Conservation (phyloP, 2,797 vertebrate genomes). For the Gila robusta region DNA sequence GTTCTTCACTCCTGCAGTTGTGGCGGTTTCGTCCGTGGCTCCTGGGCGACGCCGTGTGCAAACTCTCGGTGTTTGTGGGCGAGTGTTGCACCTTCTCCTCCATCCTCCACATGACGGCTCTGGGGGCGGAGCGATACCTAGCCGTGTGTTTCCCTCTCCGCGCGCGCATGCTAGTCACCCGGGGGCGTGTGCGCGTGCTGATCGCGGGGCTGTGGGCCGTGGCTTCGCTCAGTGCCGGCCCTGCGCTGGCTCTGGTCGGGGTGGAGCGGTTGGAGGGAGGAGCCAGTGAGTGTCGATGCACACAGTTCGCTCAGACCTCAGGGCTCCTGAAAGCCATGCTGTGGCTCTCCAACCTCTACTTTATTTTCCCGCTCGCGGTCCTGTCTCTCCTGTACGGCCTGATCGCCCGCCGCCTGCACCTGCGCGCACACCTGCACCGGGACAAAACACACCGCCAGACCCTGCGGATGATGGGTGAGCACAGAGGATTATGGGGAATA, state of each 20-base stretch:
- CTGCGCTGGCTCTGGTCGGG: slow-evolving; percentile 79
- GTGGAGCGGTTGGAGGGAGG: slow-evolving; percentile 76
- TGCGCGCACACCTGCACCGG: slow-evolving; percentile 65
- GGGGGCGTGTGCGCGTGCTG: slow-evolving; percentile 74
- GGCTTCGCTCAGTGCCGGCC: slow-evolving; percentile 76
- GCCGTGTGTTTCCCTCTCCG: slow-evolving; percentile 83
- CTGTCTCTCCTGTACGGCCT: slow-evolving; percentile 81
- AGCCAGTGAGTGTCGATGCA: slow-evolving; percentile 77
- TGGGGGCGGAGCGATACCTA: slow-evolving; percentile 83
- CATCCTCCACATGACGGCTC: slow-evolving; percentile 84
- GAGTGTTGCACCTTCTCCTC: slow-evolving; percentile 85
- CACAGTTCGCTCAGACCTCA: slow-evolving; percentile 72
- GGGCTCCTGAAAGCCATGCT: slow-evolving; percentile 81
- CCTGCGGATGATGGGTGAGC: slow-evolving; percentile 67
- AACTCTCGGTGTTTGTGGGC: slow-evolving; percentile 80
- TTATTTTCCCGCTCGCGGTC: slow-evolving; percentile 79
- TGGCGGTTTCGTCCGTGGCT: slow-evolving; percentile 82
- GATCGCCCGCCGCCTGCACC: slow-evolving; percentile 80
- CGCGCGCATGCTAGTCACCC: slow-evolving; percentile 79
- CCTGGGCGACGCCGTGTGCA: slow-evolving; percentile 81
- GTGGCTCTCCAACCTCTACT: slow-evolving; percentile 85
- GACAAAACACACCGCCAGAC: slow-evolving; percentile 64
- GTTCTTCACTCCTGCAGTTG: slow-evolving; percentile 64
- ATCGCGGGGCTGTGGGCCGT: slow-evolving; percentile 80
- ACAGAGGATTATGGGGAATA: slow-evolving; percentile 1